Evolutionary conservation across 2,888 invertebrate genomes (phyloP).

Genomic region (Tridacna gigas): DNA sequence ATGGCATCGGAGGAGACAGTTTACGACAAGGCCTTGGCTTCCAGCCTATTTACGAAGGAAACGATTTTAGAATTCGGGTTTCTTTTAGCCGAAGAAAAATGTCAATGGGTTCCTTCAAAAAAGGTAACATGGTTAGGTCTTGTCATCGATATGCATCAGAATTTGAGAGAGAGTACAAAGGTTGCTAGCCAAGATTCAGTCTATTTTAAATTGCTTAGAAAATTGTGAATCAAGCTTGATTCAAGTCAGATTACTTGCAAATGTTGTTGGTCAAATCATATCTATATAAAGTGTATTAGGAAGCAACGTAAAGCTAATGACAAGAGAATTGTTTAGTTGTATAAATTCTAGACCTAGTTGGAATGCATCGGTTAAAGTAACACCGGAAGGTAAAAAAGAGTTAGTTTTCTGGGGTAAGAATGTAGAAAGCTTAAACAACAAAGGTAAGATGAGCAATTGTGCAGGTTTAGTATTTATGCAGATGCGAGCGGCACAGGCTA

Average conservation of each 20-base stretch:
- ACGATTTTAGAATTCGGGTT: neutral
- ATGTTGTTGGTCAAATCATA: slow-evolving; percentile 1
- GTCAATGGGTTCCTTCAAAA: neutral
- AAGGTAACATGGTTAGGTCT: neutral
- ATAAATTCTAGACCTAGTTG: neutral
- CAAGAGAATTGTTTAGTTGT: neutral
- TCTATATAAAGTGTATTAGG: neutral
- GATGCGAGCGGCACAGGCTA: no score
- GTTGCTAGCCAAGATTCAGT: neutral
- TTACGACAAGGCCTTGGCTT: neutral
- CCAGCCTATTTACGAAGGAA: neutral
- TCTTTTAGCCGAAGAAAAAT: no score
- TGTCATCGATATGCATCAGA: neutral
- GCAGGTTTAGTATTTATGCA: neutral
- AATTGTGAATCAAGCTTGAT: neutral
- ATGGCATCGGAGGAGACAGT: neutral
- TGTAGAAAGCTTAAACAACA: neutral
- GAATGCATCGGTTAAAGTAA: neutral
- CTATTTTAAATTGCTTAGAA: neutral
- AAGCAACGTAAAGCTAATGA: neutral
- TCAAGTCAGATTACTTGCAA: neutral
- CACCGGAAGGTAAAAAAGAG: neutral
- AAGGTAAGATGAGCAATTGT: neutral
- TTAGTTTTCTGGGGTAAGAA: neutral
- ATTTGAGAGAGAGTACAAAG: neutral